These are phyloP conservation scores for Hafferia zeledoni DNA, from an alignment of 2,797 vertebrate genomes.

Conservation along the genomic window DNA sequence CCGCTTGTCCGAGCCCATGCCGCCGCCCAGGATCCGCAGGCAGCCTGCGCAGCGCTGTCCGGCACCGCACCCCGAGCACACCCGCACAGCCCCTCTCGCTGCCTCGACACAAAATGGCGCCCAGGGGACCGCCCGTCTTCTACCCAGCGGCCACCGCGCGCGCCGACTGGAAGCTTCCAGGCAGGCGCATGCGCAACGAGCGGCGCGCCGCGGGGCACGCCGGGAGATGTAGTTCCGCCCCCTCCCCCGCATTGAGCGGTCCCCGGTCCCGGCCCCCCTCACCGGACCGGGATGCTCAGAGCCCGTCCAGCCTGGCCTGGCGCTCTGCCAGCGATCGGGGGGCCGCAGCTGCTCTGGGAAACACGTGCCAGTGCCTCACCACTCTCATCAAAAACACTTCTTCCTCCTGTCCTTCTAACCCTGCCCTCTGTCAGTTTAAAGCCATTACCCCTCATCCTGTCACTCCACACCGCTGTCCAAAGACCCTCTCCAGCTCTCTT, in stretches of 20 bases:
- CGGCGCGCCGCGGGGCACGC: background rate
- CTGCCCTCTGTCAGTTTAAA: background rate
- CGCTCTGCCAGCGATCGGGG: background rate
- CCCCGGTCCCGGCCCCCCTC: accelerated
- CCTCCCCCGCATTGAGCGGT: too few species aligned
- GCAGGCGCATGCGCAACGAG: background rate
- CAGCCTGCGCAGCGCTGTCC: background rate
- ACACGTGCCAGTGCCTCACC: background rate
- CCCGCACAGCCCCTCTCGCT: background rate
- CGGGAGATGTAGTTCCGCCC: constrained; percentile 37
- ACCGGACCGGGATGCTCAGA: accelerated
- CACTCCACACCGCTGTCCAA: too few species aligned
- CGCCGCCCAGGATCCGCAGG: background rate
- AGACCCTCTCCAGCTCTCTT: background rate
- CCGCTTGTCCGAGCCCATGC: constrained; percentile 81
- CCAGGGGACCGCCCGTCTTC: constrained; percentile 66
- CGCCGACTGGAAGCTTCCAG: constrained; percentile 43
- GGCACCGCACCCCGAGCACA: background rate
- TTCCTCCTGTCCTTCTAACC: background rate
- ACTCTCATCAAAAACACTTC: background rate
- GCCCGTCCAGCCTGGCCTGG: background rate
- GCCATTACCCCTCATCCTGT: background rate
- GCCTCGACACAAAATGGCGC: constrained; percentile 77
- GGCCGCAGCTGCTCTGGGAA: background rate
- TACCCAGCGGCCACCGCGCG: constrained; percentile 66